Base-by-base conservation (phyloP, 1,140 invertebrate genomes). In the Macrobrachium nipponense region DNA sequence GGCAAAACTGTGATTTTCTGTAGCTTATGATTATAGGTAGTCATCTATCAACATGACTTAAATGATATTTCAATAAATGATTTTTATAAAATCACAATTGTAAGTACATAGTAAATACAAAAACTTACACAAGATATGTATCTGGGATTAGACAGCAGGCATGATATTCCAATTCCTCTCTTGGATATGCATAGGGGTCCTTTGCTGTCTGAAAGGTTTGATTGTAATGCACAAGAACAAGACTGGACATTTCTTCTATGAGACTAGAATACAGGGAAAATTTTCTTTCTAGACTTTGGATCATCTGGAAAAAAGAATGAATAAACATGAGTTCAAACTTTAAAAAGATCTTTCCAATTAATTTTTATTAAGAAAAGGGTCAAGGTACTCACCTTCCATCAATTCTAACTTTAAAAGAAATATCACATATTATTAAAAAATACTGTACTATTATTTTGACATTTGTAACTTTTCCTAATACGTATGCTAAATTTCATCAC, bases 121-220 rank as follows among this genome's bases (percentile, higher is more conserved):
- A 80, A 64, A 84, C 75, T 64, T 76, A 75, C 84, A 79, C 77
- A 15, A 86, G 84, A 43, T 86, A 86, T 64, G 80, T 80, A 44
- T 86, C 84, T 23, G 84, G 84, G 17, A 86, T 86, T 66, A 86
- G 77, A 70, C 84, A 86, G 58, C 84, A 86, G 18, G 84, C 77
- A 27, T 73, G 66, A 66, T 86, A 86, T n/a, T 51, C 68, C 36
- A 15, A 18, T 18, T 17, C 62, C 18, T 61, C 58, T 27, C 20
- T 20, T 14, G 23, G 36, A 70, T 70, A 43, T 17, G 15, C 14
- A 27, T n/a, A 70, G 27, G 18, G 66, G 5, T 80, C 84, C 20
- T 23, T 18, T n/a, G 11, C 36, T 12, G 23, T 20, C 36, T 86
- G 51, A n/a, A n/a, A 61, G 15, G 61, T 51, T 20, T 82, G 70